phyloP scores from a whole-genome alignment of 2,888 invertebrate species.

The Atherix ibis region DNA sequence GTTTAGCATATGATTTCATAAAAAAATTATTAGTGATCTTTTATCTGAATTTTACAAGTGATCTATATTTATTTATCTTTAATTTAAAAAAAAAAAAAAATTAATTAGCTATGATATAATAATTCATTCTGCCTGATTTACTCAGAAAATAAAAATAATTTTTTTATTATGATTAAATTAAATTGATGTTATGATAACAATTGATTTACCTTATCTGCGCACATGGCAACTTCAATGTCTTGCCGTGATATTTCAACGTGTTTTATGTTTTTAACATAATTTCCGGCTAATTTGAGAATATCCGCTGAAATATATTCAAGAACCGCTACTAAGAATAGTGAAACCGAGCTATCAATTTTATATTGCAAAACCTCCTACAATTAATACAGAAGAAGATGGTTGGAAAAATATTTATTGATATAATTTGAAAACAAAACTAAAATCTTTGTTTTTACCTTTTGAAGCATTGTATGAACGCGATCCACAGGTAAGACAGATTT shows the following conservation, averaged over 20 bases:
- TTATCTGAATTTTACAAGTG: too few species aligned
- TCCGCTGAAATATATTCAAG: conserved; percentile 92
- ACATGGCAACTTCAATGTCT: conserved; percentile 95
- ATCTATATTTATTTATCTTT: too few species aligned
- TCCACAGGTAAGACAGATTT: conserved; percentile 73
- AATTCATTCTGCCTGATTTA: too few species aligned
- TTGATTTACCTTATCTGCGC: conserved; percentile 92
- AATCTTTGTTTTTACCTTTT: conserved; percentile 40
- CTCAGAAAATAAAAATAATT: too few species aligned
- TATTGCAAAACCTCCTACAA: conserved; percentile 68
- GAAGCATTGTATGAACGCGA: conserved; percentile 73
- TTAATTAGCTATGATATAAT: too few species aligned
- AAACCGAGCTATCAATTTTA: conserved; percentile 76
- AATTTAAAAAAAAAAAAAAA: too few species aligned
- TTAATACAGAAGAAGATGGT: conserved; percentile 10
- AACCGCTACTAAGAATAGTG: conserved; percentile 81
- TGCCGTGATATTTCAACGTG: conserved; percentile 81
- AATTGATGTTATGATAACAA: background rate
- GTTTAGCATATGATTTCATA: too few species aligned
- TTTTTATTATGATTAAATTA: conserved; percentile 1
- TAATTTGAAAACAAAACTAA: background rate
- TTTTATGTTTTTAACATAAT: conserved; percentile 93
- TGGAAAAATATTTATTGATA: background rate
- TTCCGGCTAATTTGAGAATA: conserved; percentile 88
- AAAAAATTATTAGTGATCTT: too few species aligned